phyloP scores from a whole-genome alignment of 1,140 invertebrate species.

The Eueides isabella region DNA sequence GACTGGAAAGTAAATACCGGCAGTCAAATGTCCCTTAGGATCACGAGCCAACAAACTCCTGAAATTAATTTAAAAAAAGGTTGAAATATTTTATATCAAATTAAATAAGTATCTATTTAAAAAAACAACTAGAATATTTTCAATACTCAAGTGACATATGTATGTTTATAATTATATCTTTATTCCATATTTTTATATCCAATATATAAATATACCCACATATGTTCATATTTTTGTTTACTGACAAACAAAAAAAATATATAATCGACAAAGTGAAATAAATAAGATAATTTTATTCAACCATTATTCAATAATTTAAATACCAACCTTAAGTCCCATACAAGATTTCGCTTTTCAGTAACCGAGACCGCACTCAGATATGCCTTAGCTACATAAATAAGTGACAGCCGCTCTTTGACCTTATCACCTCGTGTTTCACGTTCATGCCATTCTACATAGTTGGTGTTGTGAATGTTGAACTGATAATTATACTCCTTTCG shows the following conservation, averaged over 20 bases:
- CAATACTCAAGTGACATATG: too few relatives aligned
- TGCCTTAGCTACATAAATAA: slow-evolving; percentile 91
- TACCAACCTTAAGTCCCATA: slow-evolving; percentile 89
- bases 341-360: slow-evolving; percentile 93
- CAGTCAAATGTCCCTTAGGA: slow-evolving; percentile 89
- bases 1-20: slow-evolving; percentile 92
- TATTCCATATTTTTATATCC: too few relatives aligned
- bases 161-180: too few relatives aligned
- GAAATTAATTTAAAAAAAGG: slow-evolving; percentile 29
- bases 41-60: slow-evolving; percentile 92
- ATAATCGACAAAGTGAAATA: too few relatives aligned
- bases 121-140: too few relatives aligned
- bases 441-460: slow-evolving; percentile 93
- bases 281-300: too few relatives aligned
- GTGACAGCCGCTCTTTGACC: slow-evolving; percentile 84
- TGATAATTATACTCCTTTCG: slow-evolving; percentile 93
- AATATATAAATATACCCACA: too few relatives aligned
- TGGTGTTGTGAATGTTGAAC: slow-evolving; percentile 84
- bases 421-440: slow-evolving; percentile 85
- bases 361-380: slow-evolving; percentile 92
- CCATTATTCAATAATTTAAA: neutral
- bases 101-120: too few relatives aligned
- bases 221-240: too few relatives aligned
- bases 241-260: too few relatives aligned
- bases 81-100: neutral